These are phyloP conservation scores for Paelopatides confundens DNA, from an alignment of 53 echinoderm and acorn worm genomes.

Conservation along the genomic window DNA sequence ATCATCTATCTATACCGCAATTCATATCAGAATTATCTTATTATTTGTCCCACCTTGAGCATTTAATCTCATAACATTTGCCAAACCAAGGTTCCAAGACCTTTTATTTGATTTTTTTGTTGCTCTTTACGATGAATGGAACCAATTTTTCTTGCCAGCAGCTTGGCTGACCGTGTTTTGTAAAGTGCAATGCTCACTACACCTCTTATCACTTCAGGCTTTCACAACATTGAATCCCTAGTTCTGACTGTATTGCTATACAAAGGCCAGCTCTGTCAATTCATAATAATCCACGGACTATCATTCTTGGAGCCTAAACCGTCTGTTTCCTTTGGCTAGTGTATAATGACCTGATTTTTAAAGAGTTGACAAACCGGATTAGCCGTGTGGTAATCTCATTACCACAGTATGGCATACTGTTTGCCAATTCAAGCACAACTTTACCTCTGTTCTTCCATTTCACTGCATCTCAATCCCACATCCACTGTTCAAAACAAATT, in stretches of 20 bases:
- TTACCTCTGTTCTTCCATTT: background rate
- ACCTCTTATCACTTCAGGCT: no score
- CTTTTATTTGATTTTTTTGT: no score
- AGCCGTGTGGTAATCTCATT: conserved; percentile 29
- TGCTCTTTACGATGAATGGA: no score
- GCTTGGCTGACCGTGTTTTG: background rate
- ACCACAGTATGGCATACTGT: background rate
- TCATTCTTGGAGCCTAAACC: background rate
- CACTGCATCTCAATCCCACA: background rate
- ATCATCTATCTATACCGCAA: no score
- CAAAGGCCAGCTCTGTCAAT: background rate
- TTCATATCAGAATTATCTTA: no score
- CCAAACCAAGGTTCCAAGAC: no score
- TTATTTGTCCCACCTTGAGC: no score
- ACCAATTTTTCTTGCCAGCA: no score
- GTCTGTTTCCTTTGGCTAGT: conserved; percentile 10
- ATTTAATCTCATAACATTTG: no score
- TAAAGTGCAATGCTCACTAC: background rate
- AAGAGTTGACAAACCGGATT: conserved; percentile 12
- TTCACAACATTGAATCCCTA: no score
- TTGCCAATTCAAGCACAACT: background rate
- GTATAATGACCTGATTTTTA: conserved; percentile 30
- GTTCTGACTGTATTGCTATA: no score
- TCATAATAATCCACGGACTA: background rate
- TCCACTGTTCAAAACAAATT: conserved; percentile 7